Base-by-base conservation (phyloP, 2,888 invertebrate species). In the Zhengitettix transpicula region DNA sequence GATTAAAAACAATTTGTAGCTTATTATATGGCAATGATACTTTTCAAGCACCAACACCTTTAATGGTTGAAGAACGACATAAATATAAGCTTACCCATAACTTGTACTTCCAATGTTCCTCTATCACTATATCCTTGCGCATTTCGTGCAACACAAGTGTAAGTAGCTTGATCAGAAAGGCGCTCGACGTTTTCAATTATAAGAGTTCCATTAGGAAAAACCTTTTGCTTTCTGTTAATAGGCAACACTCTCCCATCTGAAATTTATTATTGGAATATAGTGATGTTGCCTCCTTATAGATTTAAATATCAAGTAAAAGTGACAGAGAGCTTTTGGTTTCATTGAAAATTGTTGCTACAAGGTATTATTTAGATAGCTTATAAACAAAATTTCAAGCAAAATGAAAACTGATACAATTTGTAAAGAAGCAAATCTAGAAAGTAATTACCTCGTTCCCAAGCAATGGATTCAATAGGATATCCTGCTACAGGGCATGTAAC, bases 401-500 rank as follows among this genome's bases (percentile, higher is more conserved):
- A 28, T 28, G 28, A 28, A 7, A 5, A 28, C 28, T 28, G 28
- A 2, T 28, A 28, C 28, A 28, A 28, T 28, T 28, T 28, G 3
- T 28, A 7, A 28, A 28, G 28, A 7, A 5, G 7, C 2, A 28
- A 7, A 28, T 7, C 28, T 5, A 28, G 28, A 28, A 28, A 28
- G 15, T n/a, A 69, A 71, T 70, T 75, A 82, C 92, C 90, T 74
- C 92, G 82, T 75, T 92, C 93, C 96, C 96, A 97, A n/a, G 89
- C 88, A 68, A 95, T 90, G 55, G 87, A 85, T 68, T 92, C 89
- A 65, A 96, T 90, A 11, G 96, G 96, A 75, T 92, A 92, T 51
- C 96, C 96, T 64, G 95, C 93, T 51, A 94, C 95, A 0, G 94
- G 94, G 71, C 96, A 96, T 67, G 90, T 89, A 1, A 93, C 89